phyloP scores from a whole-genome alignment of 2,797 vertebrate species.

The Danio albolineatus region DNA sequence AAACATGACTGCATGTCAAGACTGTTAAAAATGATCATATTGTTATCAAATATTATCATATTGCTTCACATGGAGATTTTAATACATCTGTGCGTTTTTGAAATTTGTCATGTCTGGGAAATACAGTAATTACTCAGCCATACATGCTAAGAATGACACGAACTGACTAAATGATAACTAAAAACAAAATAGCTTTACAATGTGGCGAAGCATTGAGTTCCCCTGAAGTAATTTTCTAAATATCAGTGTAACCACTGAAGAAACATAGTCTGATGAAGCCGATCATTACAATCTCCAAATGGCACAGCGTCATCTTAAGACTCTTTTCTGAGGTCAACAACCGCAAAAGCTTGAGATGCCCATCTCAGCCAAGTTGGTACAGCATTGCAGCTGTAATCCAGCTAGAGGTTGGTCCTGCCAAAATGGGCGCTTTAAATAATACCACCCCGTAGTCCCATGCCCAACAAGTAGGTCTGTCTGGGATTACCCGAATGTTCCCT shows the following conservation, averaged over 20 bases:
- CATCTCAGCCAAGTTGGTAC: constrained; percentile 58
- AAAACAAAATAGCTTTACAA: not conserved
- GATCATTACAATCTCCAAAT: constrained; percentile 26
- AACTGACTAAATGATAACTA: not conserved
- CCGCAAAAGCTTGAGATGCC: constrained; percentile 48
- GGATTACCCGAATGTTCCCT: constrained; percentile 59
- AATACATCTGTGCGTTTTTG: not conserved
- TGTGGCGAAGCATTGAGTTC: not conserved
- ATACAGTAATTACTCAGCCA: no score
- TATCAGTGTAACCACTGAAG: not conserved
- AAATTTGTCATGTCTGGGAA: no score
- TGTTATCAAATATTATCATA: no score
- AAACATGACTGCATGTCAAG: not conserved
- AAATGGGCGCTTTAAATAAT: constrained; percentile 59
- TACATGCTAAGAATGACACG: not conserved
- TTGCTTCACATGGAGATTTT: not conserved
- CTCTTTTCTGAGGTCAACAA: constrained; percentile 29
- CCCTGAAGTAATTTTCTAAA: not conserved
- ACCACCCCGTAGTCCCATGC: constrained; percentile 48
- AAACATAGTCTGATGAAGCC: not conserved
- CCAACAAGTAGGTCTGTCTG: constrained; percentile 62
- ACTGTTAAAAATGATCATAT: not conserved
- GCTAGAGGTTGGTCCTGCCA: constrained; percentile 54
- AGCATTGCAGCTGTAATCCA: constrained; percentile 59
- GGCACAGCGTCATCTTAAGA: constrained; percentile 45